These are phyloP conservation scores for Ichneumon xanthorius DNA, from an alignment of 2,888 invertebrate genomes.

Conservation along the genomic window DNA sequence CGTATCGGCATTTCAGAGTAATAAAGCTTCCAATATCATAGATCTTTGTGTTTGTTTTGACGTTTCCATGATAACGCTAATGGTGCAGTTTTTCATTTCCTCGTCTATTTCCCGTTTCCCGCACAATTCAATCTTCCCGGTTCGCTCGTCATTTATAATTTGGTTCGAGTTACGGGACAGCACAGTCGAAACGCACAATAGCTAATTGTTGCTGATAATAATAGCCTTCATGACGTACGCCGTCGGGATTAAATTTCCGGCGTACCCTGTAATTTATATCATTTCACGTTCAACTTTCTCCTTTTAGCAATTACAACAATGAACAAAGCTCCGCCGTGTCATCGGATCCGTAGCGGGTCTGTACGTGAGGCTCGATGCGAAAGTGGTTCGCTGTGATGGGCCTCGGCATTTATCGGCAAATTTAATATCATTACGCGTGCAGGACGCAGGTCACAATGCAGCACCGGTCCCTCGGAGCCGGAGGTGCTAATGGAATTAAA, in stretches of 20 bases:
- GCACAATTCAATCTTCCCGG: neutral
- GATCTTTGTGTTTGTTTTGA: neutral
- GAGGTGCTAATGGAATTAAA: slow-evolving; percentile 66
- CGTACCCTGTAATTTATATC: neutral
- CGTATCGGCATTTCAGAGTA: neutral
- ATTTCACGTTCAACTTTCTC: neutral
- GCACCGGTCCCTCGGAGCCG: slow-evolving; percentile 42
- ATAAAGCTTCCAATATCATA: neutral
- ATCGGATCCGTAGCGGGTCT: neutral
- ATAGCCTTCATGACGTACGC: neutral
- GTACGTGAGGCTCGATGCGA: slow-evolving; percentile 12
- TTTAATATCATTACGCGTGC: slow-evolving; percentile 61
- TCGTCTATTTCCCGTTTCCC: neutral
- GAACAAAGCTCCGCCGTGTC: slow-evolving; percentile 15
- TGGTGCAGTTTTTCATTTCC: neutral
- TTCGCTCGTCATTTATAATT: neutral
- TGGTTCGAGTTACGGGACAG: neutral
- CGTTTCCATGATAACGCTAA: neutral
- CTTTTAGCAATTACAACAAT: neutral
- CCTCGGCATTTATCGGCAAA: slow-evolving; percentile 64
- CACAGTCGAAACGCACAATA: neutral
- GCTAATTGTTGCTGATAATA: slow-evolving; percentile 4
- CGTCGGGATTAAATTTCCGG: neutral
- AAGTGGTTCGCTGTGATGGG: slow-evolving; percentile 46
- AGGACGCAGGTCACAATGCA: slow-evolving; percentile 50